A percentile compares a stretch with the other conserved stretches of the same genome.
Evolutionary conservation across 2,888 invertebrate species (phyloP).

Genomic region (Conus canariensis): DNA sequence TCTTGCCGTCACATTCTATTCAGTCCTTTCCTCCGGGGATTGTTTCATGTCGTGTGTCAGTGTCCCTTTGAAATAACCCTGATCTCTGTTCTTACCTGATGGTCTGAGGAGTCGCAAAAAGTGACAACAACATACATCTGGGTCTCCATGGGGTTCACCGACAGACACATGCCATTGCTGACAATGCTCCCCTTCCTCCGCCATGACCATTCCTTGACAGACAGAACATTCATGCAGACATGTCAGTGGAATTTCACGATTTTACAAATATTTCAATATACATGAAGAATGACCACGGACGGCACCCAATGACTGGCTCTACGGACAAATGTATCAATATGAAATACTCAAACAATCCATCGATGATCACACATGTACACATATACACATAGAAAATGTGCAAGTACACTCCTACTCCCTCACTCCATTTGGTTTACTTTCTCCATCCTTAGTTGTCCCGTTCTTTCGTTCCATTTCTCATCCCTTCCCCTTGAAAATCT

Average conservation of each 20-base stretch:
- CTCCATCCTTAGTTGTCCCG: background rate
- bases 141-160: slow-evolving; percentile 61
- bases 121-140: slow-evolving; percentile 68
- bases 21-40: no score
- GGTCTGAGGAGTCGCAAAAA: slow-evolving; percentile 64
- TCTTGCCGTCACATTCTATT: no score
- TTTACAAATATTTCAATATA: no score
- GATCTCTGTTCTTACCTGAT: slow-evolving; percentile 57
- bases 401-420: no score
- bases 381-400: no score
- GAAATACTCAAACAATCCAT: background rate
- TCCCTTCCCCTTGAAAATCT: background rate
- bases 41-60: no score
- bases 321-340: background rate
- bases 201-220: slow-evolving; percentile 68
- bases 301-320: no score
- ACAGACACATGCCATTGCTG: slow-evolving; percentile 67
- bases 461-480: background rate
- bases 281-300: no score
- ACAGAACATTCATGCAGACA: slow-evolving; percentile 30
- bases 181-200: slow-evolving; percentile 67
- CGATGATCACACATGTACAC: no score
- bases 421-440: no score
- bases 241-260: no score
- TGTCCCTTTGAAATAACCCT: background rate